Percentiles rank a stretch among this genome's conserved stretches.
phyloP scores from a whole-genome alignment of 2,113 vertebrate species.

The Perca flavescens region DNA sequence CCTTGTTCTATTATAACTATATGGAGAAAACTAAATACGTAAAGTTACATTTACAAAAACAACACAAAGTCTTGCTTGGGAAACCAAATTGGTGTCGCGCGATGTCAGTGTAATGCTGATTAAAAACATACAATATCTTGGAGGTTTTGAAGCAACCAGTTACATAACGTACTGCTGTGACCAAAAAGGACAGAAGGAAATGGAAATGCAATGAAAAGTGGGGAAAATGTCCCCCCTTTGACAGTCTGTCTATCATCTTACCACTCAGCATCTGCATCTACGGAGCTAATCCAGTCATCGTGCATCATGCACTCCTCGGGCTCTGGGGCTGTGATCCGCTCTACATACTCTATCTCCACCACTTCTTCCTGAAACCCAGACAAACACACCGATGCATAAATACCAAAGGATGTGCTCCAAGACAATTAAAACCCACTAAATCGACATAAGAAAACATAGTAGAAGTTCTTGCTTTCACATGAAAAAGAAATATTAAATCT shows the following conservation, averaged over 20 bases:
- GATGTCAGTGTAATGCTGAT: background rate
- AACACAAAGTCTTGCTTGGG: no score
- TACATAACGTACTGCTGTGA: no score
- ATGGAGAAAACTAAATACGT: no score
- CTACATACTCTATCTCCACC: slow-evolving; percentile 95
- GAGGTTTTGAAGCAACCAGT: no score
- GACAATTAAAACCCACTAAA: background rate
- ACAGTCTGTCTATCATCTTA: slow-evolving; percentile 60
- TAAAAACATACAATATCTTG: background rate
- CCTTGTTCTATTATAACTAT: no score
- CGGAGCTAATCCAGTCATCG: slow-evolving; percentile 97
- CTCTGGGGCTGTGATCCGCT: slow-evolving; percentile 93
- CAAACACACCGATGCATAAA: slow-evolving; percentile 1
- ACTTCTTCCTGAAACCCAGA: slow-evolving; percentile 92
- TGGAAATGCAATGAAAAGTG: background rate
- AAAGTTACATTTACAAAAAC: no score
- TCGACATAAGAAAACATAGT: no score
- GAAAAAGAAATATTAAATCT: no score
- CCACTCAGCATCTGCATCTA: slow-evolving; percentile 93
- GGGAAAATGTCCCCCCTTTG: background rate
- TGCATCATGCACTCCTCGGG: slow-evolving; percentile 97
- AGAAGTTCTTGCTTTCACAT: no score
- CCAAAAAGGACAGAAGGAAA: background rate
- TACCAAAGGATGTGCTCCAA: background rate
- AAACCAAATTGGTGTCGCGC: no score